A percentile compares a stretch with the other conserved stretches of the same genome.
Evolutionary conservation across 1,140 invertebrate species (phyloP).

Genomic region (Choristoneura fumiferana): DNA sequence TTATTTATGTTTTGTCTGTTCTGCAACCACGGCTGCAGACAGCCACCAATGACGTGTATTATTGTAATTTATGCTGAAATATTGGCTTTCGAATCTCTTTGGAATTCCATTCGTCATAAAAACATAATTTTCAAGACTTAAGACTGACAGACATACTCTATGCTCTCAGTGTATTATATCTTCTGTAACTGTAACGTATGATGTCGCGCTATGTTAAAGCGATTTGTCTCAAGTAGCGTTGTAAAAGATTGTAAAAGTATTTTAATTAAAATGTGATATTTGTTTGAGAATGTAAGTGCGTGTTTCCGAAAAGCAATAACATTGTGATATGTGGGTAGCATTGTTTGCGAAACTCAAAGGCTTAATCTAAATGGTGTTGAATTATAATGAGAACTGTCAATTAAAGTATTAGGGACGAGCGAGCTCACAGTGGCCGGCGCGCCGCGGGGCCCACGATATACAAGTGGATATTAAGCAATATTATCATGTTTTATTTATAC

Average conservation of each 20-base stretch:
- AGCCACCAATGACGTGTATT: constrained; percentile 43
- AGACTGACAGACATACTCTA: constrained; percentile 54
- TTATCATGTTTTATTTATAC: constrained; percentile 21
- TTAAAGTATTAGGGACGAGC: constrained; percentile 40
- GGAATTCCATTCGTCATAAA: constrained; percentile 35
- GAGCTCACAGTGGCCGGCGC: constrained; percentile 27
- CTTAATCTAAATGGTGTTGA: constrained; percentile 38
- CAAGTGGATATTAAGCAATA: constrained; percentile 15
- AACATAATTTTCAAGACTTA: constrained; percentile 41
- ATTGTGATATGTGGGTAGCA: constrained; percentile 71
- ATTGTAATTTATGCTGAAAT: constrained; percentile 77
- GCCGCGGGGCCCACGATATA: neutral
- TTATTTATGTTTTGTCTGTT: constrained; percentile 46
- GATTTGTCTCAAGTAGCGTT: constrained; percentile 30
- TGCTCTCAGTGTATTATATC: constrained; percentile 42
- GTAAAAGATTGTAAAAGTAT: constrained; percentile 41
- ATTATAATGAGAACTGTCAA: constrained; percentile 63
- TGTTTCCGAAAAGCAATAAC: constrained; percentile 75
- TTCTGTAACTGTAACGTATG: neutral
- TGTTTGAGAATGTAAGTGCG: constrained; percentile 60
- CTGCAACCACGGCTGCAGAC: constrained; percentile 22
- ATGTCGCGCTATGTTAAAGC: constrained; percentile 24
- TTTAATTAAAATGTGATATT: constrained; percentile 69
- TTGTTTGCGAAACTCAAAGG: constrained; percentile 50
- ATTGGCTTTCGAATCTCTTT: constrained; percentile 45